Conservation (phyloP, 2,113 vertebrate genomes). For the Mesitornis unicolor region DNA sequence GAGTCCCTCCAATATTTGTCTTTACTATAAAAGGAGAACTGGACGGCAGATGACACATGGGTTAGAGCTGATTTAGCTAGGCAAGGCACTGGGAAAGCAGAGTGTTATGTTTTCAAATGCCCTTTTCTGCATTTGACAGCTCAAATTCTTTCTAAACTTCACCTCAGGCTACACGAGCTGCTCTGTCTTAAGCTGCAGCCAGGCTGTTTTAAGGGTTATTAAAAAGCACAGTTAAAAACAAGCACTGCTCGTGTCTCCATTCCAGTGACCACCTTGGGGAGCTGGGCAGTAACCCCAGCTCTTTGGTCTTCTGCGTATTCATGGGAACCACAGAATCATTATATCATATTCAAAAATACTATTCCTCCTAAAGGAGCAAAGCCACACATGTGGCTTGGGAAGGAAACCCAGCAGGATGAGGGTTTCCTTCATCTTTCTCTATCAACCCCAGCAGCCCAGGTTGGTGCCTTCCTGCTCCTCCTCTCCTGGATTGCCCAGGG, state of each 20-base stretch:
- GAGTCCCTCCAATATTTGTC: background rate
- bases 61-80: background rate
- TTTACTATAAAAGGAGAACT: conserved; percentile 41
- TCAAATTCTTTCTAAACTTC: background rate
- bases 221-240: too few relatives aligned
- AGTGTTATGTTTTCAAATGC: background rate
- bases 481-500: background rate
- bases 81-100: background rate
- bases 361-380: conserved; percentile 49
- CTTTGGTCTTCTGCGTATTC: conserved; percentile 58
- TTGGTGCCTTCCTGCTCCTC: background rate
- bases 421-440: background rate
- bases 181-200: background rate
- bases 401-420: background rate
- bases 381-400: background rate
- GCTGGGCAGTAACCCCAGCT: conserved; percentile 54
- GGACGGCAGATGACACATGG: background rate
- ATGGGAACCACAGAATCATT: too few relatives aligned
- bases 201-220: rapidly evolving
- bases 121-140: background rate
- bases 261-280: conserved; percentile 65
- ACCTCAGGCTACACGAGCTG: background rate
- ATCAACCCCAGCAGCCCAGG: too few relatives aligned
- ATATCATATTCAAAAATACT: conserved; percentile 46
- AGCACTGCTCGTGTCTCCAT: conserved; percentile 68